phyloP scores from a whole-genome alignment of 2,888 invertebrate species.

The Cerastis leucographa region DNA sequence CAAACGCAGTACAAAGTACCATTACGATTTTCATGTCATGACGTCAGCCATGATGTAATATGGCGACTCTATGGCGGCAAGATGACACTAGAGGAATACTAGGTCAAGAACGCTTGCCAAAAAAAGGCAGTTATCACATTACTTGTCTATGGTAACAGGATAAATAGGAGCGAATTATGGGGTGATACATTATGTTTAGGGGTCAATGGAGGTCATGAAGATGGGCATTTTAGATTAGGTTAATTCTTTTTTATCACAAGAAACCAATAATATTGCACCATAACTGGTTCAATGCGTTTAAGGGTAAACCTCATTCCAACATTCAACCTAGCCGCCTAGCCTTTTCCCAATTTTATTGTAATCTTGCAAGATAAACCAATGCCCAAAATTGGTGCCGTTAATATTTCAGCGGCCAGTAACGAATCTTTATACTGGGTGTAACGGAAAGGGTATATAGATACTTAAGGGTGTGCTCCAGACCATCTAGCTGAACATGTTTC shows the following conservation, averaged over 20 bases:
- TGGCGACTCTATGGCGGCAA: conserved; percentile 54
- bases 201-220: background rate
- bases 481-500: no score
- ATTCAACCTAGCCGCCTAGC: background rate
- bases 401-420: no score
- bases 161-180: conserved; percentile 15
- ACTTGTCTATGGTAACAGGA: conserved; percentile 39
- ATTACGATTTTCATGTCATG: conserved; percentile 7
- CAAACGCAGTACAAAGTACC: background rate
- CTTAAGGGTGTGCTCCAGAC: no score
- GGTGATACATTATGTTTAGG: conserved; percentile 1
- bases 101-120: conserved; percentile 57
- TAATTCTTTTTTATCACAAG: background rate
- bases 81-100: conserved; percentile 34
- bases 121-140: conserved; percentile 36
- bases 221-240: background rate
- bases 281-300: background rate
- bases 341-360: background rate
- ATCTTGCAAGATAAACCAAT: background rate
- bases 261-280: background rate
- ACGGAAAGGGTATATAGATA: no score
- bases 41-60: conserved; percentile 48
- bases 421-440: no score
- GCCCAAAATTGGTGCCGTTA: no score
- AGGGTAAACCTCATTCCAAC: background rate